Base-by-base conservation (phyloP, 2,888 invertebrate genomes). In the Drosophila ochracea region DNA sequence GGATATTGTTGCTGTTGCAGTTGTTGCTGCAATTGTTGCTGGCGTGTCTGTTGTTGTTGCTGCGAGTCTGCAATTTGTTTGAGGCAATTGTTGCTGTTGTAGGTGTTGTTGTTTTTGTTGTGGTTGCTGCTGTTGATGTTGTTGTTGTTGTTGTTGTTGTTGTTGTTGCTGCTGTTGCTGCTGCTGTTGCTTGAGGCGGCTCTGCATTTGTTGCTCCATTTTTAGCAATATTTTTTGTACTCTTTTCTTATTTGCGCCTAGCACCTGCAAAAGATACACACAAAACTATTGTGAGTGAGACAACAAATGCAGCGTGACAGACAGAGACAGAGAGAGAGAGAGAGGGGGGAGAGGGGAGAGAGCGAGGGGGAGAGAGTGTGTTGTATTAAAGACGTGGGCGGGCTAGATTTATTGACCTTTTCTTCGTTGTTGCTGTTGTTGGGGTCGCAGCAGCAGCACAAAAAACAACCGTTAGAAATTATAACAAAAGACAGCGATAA, bases 251-350 rank as follows among this genome's bases (percentile, higher is more conserved):
- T 75, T 33, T 57, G 55, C 54, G 77, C 64, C 58, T 68, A 80
- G 73, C 83, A 87, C 87, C 88, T 88, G 84, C 68, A 88, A 79
- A 67, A 78, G 72, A 83, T 69, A 76, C 77, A 79, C 74, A 73
- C 75, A 76, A 77, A n/a, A 73, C 59, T 39, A 39, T n/a, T 60
- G 62, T 73, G 63, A 81, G 78, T 68, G 60, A 70, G 64, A 62
- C 53, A 62, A 58, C 62, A 69, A 61, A 61, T 73, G 76, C 58
- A 47, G 52, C 43, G 61, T 37, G 49, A 54, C 33, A 60, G 39
- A 33, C 28, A 19, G 31, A 11, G 11, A 11, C 3, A 1, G 25
- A 10, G 39, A 19, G 35, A 13, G 19, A 7, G 60, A 37, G 50
- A 21, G 6, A 21, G 16, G 5, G 13, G 52, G 2, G 25, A 16